Evolutionary conservation across 2,797 vertebrate species (phyloP), one percentile per base, ranked within the genome.

Genomic region (Anabas testudineus): DNA sequence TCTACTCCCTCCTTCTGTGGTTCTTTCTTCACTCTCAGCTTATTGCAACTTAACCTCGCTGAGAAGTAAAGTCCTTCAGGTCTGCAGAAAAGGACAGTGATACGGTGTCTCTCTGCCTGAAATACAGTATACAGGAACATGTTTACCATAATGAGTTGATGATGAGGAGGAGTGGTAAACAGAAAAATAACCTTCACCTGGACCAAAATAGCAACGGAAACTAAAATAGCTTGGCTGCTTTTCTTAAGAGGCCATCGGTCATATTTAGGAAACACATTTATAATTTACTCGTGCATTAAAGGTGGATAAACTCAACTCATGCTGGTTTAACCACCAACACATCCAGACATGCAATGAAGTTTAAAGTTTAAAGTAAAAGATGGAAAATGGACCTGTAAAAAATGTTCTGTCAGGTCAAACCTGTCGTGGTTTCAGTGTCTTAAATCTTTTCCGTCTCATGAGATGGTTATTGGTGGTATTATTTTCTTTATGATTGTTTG

Each of bases 1-100:
- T 81, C 59, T 72, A 67, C 42, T 37, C 61, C 72, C 45, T 66
- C 52, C 10, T 19, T 59, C 67, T 46, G 69, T 58, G 54, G 1
- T 59, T 68, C 64, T 63, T 65, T 75, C 61, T 81, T 66, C 66
- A 36, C 76, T 72, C 77, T 72, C 62, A 55, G 79, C 69, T 82
- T 82, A 78, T 71, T 81, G 77, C 62, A 47, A 24, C 63, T 84
- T 82, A 78, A 85, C 67, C 75, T 67, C 39, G 30, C 49, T 5
- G 62, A 64, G 69, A 71, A 80, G 64, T 53, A 56, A 84, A 76
- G 76, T 81, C 77, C 80, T 85, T 74, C 67, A 60, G 63, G 60
- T 52, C 24, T 71, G 72, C 65, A 62, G 78, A 53, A 64, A 66
- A 73, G 70, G 60, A 83, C 65, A 52, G 39, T 21, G 55, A 21